Percentiles rank a stretch among this genome's conserved stretches.
These are phyloP conservation scores for Bhutanitis thaidina DNA, from an alignment of 2,888 invertebrate species.

Conservation along the genomic window DNA sequence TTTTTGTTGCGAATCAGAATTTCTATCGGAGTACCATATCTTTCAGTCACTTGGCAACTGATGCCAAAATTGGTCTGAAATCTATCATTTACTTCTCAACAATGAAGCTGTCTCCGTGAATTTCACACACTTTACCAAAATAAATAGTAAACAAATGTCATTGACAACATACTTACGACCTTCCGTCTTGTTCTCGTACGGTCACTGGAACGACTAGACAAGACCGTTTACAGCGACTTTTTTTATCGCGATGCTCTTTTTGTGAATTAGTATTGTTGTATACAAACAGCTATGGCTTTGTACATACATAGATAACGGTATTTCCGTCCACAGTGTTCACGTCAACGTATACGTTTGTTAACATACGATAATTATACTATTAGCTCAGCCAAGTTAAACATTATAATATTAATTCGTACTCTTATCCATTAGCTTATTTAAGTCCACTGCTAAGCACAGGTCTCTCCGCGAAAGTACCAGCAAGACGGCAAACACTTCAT, in stretches of 20 bases:
- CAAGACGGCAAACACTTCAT: too few relatives aligned
- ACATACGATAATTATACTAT: too few relatives aligned
- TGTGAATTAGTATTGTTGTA: too few relatives aligned
- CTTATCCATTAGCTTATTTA: too few relatives aligned
- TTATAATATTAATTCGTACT: too few relatives aligned
- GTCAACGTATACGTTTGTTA: background rate
- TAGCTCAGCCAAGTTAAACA: too few relatives aligned
- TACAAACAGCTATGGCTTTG: background rate
- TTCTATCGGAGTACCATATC: too few relatives aligned
- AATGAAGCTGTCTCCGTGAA: conserved; percentile 20
- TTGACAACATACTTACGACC: conserved; percentile 36
- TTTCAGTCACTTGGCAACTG: conserved; percentile 1
- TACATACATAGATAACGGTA: conserved; percentile 17
- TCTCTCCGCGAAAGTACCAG: too few relatives aligned
- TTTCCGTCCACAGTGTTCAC: conserved; percentile 2
- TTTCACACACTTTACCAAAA: conserved; percentile 36
- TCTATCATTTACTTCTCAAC: conserved; percentile 9
- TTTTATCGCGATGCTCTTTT: too few relatives aligned
- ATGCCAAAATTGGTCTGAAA: conserved; percentile 16
- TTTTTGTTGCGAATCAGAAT: too few relatives aligned
- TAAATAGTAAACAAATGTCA: conserved; percentile 43
- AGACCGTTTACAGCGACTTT: background rate
- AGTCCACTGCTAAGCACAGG: too few relatives aligned
- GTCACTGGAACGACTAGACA: conserved; percentile 1
- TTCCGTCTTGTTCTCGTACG: conserved; percentile 18